Percentiles rank a stretch among this genome's conserved stretches.
Conservation (phyloP, 2,113 vertebrate genomes). For the Dicaeum eximium region DNA sequence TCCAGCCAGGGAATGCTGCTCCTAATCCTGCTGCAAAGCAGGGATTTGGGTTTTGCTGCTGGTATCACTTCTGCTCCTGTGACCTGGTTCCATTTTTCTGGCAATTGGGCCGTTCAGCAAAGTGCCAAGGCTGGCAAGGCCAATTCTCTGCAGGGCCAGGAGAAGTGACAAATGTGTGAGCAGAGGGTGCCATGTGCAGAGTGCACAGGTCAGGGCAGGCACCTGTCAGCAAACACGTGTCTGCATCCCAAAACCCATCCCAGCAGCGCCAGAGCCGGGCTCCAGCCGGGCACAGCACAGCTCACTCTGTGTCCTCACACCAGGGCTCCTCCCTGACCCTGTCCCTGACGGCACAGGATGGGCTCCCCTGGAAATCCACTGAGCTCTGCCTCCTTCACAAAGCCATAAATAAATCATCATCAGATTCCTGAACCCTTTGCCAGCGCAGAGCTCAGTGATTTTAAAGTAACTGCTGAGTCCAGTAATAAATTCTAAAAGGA, state of each 20-base stretch:
- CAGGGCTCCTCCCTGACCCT: rapidly evolving
- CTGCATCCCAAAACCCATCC: not conserved
- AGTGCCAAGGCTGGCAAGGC: not conserved
- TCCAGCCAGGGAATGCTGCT: not conserved
- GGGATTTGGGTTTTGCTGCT: not conserved
- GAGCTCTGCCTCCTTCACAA: not conserved
- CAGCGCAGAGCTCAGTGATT: not conserved
- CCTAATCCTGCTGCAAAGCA: not conserved
- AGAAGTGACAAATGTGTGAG: not conserved
- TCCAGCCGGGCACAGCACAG: not conserved
- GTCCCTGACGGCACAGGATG: rapidly evolving
- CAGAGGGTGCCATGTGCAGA: not conserved
- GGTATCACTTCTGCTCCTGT: not conserved
- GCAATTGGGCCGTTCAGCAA: not conserved
- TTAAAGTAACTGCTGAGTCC: not conserved
- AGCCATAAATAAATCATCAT: not conserved
- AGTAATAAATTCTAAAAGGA: not conserved
- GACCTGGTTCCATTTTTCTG: not conserved
- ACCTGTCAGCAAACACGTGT: not conserved
- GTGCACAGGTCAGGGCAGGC: not conserved
- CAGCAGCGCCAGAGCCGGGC: not conserved
- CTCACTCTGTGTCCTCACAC: rapidly evolving
- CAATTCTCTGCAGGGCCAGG: not conserved
- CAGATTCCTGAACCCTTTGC: not conserved
- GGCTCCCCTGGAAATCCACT: not conserved